phyloP scores from a whole-genome alignment of 1,140 invertebrate species.

The Pogonomyrmex californicus region DNA sequence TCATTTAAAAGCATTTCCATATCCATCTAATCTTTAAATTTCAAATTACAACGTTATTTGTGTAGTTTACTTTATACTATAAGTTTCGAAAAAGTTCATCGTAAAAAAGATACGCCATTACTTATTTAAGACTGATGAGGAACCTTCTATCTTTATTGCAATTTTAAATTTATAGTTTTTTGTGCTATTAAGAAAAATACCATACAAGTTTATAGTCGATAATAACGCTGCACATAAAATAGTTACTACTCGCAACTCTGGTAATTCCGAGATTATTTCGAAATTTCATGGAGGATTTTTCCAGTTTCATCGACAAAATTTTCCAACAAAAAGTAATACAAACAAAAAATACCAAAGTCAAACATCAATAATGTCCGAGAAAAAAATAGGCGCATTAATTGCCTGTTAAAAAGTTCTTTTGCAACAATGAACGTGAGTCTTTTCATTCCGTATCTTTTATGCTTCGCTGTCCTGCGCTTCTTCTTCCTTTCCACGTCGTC shows the following conservation, averaged over 20 bases:
- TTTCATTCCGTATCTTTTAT: constrained; percentile 39
- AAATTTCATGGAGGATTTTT: background rate
- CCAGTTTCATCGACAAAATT: constrained; percentile 24
- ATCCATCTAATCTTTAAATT: background rate
- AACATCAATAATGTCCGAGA: background rate
- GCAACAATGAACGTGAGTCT: constrained; percentile 9
- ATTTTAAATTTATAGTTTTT: constrained; percentile 27
- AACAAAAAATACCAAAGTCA: background rate
- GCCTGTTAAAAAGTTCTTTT: constrained; percentile 26
- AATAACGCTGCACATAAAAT: constrained; percentile 16
- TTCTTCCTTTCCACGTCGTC: constrained; percentile 25
- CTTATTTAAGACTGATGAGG: constrained; percentile 28
- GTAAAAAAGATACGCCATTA: constrained; percentile 4
- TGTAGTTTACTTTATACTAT: background rate
- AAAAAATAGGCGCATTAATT: constrained; percentile 33
- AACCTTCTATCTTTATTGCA: background rate
- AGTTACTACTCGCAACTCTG: background rate
- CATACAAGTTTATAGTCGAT: constrained; percentile 20
- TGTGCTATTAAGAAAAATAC: constrained; percentile 2
- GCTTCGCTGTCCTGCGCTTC: background rate
- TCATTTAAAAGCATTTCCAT: background rate
- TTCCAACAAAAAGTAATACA: background rate
- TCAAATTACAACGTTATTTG: constrained; percentile 13
- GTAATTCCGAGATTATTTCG: constrained; percentile 29
- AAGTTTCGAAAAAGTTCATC: background rate